Conservation (phyloP, 2,113 vertebrate species). For the Pachypanchax playfairii region DNA sequence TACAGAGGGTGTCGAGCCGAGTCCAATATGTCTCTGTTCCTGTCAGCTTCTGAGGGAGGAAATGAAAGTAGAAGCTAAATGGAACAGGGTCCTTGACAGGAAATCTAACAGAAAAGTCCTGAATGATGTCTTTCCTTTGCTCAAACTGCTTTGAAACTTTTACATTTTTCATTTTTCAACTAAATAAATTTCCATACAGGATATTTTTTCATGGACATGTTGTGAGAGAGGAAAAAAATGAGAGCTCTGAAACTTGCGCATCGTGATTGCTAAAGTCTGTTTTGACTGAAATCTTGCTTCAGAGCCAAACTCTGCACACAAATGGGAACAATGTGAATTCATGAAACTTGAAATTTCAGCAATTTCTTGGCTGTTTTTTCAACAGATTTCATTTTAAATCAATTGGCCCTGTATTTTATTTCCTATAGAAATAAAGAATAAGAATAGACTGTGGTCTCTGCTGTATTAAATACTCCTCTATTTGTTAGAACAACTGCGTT, state of each 20-base stretch:
- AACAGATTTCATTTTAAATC: too few species aligned
- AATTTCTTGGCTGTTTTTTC: neutral
- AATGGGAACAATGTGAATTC: too few species aligned
- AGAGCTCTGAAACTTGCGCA: neutral
- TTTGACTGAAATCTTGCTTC: conserved; percentile 4
- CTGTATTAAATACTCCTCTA: too few species aligned
- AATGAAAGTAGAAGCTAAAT: conserved; percentile 51
- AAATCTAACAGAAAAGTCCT: conserved; percentile 21
- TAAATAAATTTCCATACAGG: neutral
- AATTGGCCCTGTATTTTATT: too few species aligned
- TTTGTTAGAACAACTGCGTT: too few species aligned
- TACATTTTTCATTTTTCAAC: conserved; percentile 9
- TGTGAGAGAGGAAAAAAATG: neutral
- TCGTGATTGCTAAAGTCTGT: conserved; percentile 8
- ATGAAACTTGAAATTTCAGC: too few species aligned
- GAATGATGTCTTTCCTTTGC: conserved; percentile 17
- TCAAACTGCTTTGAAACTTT: conserved; percentile 5
- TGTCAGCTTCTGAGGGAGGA: conserved; percentile 30
- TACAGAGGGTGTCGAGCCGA: conserved; percentile 17
- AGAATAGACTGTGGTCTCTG: too few species aligned
- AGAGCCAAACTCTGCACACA: conserved; percentile 17
- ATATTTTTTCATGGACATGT: neutral
- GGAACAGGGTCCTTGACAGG: conserved; percentile 43
- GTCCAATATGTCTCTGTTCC: conserved; percentile 36
- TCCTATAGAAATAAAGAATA: too few species aligned